A percentile compares a stretch with the other conserved stretches of the same genome.
phyloP scores from a whole-genome alignment of 2,113 vertebrate genomes.

The Tachuris rubrigastra region DNA sequence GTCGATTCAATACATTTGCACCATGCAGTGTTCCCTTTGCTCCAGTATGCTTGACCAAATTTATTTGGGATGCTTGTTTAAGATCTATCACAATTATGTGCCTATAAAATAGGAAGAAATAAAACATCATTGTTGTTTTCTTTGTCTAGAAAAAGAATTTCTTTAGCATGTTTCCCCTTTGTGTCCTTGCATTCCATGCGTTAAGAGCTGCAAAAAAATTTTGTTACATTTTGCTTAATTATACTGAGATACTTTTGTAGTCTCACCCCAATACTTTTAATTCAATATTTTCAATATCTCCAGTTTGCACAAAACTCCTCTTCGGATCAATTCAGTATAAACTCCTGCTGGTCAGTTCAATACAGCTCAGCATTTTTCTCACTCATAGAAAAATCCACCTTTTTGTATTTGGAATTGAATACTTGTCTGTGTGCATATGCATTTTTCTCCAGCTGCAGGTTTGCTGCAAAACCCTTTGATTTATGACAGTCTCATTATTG shows the following conservation, averaged over 20 bases:
- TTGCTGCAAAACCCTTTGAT: background rate
- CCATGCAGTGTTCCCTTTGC: background rate
- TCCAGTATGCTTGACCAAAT: background rate
- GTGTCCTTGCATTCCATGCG: fast-evolving
- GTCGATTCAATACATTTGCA: background rate
- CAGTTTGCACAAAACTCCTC: background rate
- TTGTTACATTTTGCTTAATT: background rate
- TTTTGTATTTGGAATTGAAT: background rate
- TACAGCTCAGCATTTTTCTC: background rate
- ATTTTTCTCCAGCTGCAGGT: background rate
- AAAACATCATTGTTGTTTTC: background rate
- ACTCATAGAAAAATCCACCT: fast-evolving
- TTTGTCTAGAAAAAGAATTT: background rate
- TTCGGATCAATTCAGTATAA: background rate
- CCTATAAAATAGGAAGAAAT: background rate
- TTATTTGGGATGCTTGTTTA: background rate
- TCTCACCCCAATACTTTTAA: background rate
- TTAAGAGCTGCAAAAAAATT: background rate
- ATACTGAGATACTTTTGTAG: background rate
- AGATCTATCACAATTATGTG: background rate
- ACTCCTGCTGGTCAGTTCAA: background rate
- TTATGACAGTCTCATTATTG: background rate
- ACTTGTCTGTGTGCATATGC: background rate
- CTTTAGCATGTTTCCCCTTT: background rate
- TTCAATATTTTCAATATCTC: background rate